Base-by-base conservation (phyloP, 2,888 invertebrate species). In the Elegia similella region DNA sequence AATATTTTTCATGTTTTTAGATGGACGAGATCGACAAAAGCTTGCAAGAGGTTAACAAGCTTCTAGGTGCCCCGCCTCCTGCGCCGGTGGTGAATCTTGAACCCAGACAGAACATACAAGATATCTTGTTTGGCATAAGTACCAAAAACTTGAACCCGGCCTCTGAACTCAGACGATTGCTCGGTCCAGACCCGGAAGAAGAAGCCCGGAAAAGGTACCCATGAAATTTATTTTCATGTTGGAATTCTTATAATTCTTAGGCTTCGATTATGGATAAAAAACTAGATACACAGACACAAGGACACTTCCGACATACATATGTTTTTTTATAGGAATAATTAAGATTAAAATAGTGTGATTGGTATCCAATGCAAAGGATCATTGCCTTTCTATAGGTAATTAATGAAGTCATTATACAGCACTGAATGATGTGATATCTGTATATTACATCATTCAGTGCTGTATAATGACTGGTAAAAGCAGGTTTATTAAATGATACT, bases 21-120 rank as follows among this genome's bases (percentile, higher is more conserved):
- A 7, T 75, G 59, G 85, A 86, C 47, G 87, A 88, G 57, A 74
- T 87, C 0, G 86, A 82, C 10, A 70, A 69, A 13, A 76, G 75
- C 0, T 34, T 86, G 0, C 59, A 62, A 42, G 84, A 86, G 60
- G 78, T 87, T 0, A 86, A 87, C 42, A 75, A 72, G 0, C 7
- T 84, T 1, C 65, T 86, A 6, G 84, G 86, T 0, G 54, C 66
- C 2, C 82, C 78, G 0, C 60, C 67, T 2, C 57, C 64, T 2
- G 55, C 52, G 0, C 47, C 48, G 2, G 12, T 47, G 1, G 30
- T 13, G 0, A 34, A 53, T n/a, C n/a, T 23, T 15, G 48, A 17
- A 16, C 23, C 42, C 13, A 56, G 13, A 42, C 56, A 15, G 6
- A 50, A 6, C 0, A 43, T 57, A 6, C 17, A 62, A 0, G 42